Evolutionary conservation across 2,888 invertebrate species (phyloP).

Genomic region (Thecocarcelia acutangulata): DNA sequence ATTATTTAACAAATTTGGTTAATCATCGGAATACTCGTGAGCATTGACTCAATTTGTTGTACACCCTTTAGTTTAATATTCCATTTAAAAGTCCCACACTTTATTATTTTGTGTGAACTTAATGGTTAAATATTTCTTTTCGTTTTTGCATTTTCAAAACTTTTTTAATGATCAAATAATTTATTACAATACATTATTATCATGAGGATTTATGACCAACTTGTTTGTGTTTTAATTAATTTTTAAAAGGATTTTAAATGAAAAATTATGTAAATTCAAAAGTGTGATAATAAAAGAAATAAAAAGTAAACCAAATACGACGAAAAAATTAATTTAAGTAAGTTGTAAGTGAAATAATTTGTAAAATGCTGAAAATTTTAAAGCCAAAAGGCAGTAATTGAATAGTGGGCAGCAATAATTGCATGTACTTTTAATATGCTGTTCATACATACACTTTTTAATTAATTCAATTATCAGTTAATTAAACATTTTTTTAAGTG

Average conservation of each 20-base stretch:
- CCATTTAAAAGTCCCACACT: slow-evolving; percentile 3
- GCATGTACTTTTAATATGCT: too few relatives aligned
- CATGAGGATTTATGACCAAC: slow-evolving; percentile 47
- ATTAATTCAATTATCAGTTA: too few relatives aligned
- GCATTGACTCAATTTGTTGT: neutral
- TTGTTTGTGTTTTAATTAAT: slow-evolving; percentile 56
- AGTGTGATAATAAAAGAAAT: neutral
- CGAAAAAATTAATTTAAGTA: neutral
- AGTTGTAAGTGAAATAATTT: too few relatives aligned
- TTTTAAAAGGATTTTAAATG: slow-evolving; percentile 19
- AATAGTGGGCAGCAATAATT: too few relatives aligned
- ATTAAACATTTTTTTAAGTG: too few relatives aligned
- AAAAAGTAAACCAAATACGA: neutral
- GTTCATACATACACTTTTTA: too few relatives aligned
- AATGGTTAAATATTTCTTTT: slow-evolving; percentile 16
- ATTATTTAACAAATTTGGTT: too few relatives aligned
- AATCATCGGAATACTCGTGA: too few relatives aligned
- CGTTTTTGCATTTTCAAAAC: neutral
- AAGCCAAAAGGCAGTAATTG: too few relatives aligned
- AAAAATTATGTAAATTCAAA: slow-evolving; percentile 14
- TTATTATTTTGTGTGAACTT: slow-evolving; percentile 27
- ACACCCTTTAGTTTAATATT: slow-evolving; percentile 2
- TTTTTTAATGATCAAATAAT: slow-evolving; percentile 43
- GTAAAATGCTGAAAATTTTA: too few relatives aligned
- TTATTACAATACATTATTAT: slow-evolving; percentile 49